phyloP scores from a whole-genome alignment of 2,888 invertebrate species.

The Dasypogon diadema region DNA sequence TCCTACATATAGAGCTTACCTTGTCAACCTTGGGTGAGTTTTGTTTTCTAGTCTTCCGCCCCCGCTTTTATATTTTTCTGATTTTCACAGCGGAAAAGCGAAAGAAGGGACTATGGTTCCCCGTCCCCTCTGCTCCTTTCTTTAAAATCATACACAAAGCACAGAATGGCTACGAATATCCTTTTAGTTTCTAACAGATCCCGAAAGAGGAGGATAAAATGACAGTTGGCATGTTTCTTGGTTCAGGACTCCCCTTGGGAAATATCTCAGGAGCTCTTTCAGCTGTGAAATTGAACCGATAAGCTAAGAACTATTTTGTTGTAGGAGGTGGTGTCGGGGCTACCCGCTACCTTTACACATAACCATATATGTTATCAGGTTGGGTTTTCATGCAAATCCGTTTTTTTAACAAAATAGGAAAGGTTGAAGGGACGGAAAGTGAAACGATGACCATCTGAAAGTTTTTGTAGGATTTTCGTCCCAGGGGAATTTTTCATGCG shows the following conservation, averaged over 20 bases:
- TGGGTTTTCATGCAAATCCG: constrained; percentile 37
- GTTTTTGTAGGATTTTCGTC: constrained; percentile 10
- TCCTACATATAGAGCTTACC: background rate
- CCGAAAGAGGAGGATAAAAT: constrained; percentile 30
- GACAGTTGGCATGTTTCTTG: constrained; percentile 49
- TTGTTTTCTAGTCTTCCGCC: constrained; percentile 10
- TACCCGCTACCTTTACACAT: background rate
- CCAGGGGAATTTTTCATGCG: constrained; percentile 28
- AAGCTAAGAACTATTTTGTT: constrained; percentile 40
- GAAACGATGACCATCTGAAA: constrained; percentile 5
- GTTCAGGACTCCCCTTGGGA: constrained; percentile 41
- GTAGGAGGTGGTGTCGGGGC: background rate
- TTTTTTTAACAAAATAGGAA: constrained; percentile 17
- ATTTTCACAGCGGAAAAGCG: constrained; percentile 2
- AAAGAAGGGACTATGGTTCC: background rate
- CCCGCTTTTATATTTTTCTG: background rate
- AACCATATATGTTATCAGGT: background rate
- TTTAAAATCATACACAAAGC: constrained; percentile 20
- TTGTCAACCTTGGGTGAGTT: background rate
- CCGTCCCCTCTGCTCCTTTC: background rate
- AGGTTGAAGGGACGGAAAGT: constrained; percentile 16
- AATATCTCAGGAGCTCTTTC: constrained; percentile 45
- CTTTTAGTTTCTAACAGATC: constrained; percentile 12
- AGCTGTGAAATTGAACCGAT: constrained; percentile 51
- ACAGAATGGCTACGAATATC: background rate